Base-by-base conservation (phyloP, 2,797 vertebrate genomes). In the Euphonia xanthogaster region DNA sequence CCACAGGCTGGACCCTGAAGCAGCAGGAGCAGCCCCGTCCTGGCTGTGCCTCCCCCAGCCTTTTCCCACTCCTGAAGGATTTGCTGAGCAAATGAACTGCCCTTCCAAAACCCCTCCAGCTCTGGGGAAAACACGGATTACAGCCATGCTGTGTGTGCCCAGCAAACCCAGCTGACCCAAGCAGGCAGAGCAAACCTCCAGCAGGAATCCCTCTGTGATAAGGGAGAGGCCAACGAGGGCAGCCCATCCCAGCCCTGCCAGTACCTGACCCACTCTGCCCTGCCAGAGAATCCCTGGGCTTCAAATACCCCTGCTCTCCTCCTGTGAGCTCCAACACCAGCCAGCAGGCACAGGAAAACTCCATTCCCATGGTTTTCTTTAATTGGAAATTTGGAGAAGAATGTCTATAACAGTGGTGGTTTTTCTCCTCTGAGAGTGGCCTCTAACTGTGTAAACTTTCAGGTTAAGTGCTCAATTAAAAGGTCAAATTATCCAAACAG, bases 381-480 rank as follows among this genome's bases (percentile, higher is more conserved):
- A 20, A 18, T 8, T 61, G 45, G 61, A 67, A 58, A 74, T 60
- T 11, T 61, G 16, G 14, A 51, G 44, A 47, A 14, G 20, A 72
- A 65, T 25, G 19, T 27, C 4, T 30, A 1, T 25, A 28, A 21
- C 21, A 42, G 3, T 24, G 18, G 13, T 0, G 1, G 3, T 2
- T 1, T 39, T 35, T 23, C 15, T 16, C 23, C 3, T n/a, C 40
- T 21, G 7, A 68, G 54, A 51, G 50, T 10, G 67, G 40, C 86
- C 77, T 67, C 72, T 37, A 50, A 22, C 50, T n/a, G 58, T 90
- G 67, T 63, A 84, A 96, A 95, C 90, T 55, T 79, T 68, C 81
- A 80, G 71, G 94, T 93, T 94, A 96, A 96, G 86, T 96, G 84
- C 87, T 97, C 93, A 82, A 77, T 83, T 83, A 95, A 96, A 96